Evolutionary conservation across 2,888 invertebrate genomes (phyloP), one percentile per base, ranked within the genome.

Genomic region (Cephus pygmeus): DNA sequence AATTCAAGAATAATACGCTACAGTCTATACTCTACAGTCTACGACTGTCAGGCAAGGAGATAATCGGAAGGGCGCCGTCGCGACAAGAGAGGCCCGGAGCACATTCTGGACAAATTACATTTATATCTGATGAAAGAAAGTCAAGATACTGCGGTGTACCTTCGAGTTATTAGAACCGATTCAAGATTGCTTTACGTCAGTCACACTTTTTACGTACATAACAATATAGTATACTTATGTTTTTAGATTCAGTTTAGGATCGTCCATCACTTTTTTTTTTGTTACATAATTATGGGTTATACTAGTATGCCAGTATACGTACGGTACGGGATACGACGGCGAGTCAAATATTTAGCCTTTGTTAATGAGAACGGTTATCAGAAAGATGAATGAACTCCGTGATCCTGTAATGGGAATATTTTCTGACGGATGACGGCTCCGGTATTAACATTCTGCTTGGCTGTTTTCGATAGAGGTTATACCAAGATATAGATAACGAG

Each of bases 61-160:
- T 71, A 71, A 71, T 71, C 71, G 30, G 71, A 34, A 71, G 30
- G 71, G 71, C 33, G 71, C 31, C 33, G 71, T 71, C 71, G 30
- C 71, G 33, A 71, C 71, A 34, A 30, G 30, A 31, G 30, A 71
- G 23, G 71, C 69, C 73, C 68, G 69, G 73, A 77, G 73, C 73
- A 78, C 73, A 74, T 69, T 76, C 73, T 81, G 79, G 82, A 81
- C 81, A 80, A 83, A 81, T 81, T 81, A 73, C 80, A 82, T 81
- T 81, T 82, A 79, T 82, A 83, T 82, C 81, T 81, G 80, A 81
- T 82, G 76, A 75, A 76, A 78, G 75, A 77, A 81, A 79, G 76
- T 76, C 75, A 31, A 69, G 74, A 78, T 56, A 71, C 71, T 71
- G n/a, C 30, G 30, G 11, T 56, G 56, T 71, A 71, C 71, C 71